These are phyloP conservation scores for Oxystoma pomonae DNA, from an alignment of 2,888 invertebrate genomes.

Conservation along the genomic window DNA sequence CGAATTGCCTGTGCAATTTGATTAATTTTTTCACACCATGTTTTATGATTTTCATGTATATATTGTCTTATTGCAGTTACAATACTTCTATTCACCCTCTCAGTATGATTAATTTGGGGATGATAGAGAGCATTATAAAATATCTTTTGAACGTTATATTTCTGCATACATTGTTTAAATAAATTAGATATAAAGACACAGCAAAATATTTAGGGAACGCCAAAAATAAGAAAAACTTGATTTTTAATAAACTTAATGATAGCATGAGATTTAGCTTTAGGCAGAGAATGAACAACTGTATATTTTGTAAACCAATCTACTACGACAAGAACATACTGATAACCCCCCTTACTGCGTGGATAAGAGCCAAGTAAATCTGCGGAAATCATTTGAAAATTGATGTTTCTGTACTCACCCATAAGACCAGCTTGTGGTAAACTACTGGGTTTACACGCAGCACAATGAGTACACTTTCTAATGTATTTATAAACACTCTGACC, in stretches of 20 bases:
- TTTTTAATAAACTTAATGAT: conserved; percentile 20
- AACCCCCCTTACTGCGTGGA: too few species aligned
- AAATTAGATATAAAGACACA: conserved; percentile 16
- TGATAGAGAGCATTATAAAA: too few species aligned
- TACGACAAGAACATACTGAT: too few species aligned
- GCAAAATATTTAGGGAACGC: conserved; percentile 15
- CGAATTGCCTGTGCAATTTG: conserved; percentile 22
- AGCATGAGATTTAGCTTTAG: conserved; percentile 5
- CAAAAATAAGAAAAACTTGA: conserved; percentile 21
- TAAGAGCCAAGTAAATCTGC: too few species aligned
- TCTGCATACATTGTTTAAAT: conserved; percentile 17
- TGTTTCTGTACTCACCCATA: conserved; percentile 8
- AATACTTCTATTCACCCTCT: conserved; percentile 34
- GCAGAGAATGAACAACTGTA: too few species aligned
- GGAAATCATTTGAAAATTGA: conserved; percentile 16
- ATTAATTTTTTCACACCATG: conserved; percentile 16
- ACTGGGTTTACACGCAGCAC: conserved; percentile 9
- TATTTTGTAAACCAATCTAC: conserved; percentile 2
- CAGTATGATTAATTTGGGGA: too few species aligned
- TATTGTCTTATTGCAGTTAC: conserved; percentile 29
- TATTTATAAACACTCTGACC: conserved; percentile 17
- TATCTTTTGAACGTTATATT: conserved; percentile 24
- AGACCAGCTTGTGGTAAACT: conserved; percentile 8
- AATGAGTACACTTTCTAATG: conserved; percentile 12
- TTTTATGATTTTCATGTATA: conserved; percentile 20